phyloP scores from a whole-genome alignment of 2,797 vertebrate genomes.

The Manis crassicaudata region DNA sequence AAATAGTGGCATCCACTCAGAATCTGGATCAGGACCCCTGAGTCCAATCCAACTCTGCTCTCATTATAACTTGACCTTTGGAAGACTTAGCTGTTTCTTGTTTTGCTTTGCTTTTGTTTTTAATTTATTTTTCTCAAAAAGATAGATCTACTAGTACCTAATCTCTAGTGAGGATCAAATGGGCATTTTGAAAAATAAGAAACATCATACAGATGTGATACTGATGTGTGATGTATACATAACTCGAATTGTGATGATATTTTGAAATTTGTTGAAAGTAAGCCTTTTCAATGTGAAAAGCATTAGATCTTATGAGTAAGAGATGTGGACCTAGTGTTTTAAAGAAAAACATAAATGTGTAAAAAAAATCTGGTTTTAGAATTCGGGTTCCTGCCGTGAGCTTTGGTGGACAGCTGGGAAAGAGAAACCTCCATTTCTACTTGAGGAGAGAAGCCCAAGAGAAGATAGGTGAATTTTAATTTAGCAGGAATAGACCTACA shows the following conservation, averaged over 20 bases:
- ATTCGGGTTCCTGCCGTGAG: neutral
- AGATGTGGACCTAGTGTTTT: neutral
- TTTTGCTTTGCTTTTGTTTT: neutral
- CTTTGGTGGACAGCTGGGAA: neutral
- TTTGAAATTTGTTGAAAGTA: neutral
- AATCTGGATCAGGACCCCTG: neutral
- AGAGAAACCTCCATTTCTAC: neutral
- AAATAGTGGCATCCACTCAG: accelerated
- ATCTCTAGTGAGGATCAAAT: neutral
- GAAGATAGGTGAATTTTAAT: conserved; percentile 60
- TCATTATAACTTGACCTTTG: neutral
- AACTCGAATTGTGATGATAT: neutral
- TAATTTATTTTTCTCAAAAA: neutral
- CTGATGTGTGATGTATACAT: neutral
- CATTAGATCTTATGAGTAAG: neutral
- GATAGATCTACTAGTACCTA: neutral
- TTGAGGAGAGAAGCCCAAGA: conserved; percentile 17
- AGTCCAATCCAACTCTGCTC: neutral
- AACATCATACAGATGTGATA: neutral
- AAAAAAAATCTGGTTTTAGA: neutral
- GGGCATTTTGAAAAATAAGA: neutral
- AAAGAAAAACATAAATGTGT: neutral
- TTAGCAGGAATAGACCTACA: conserved; percentile 18
- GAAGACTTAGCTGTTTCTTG: neutral
- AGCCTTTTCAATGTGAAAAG: neutral